Evolutionary conservation across 2,888 invertebrate genomes (phyloP).

Genomic region (Frankliniella fusca): DNA sequence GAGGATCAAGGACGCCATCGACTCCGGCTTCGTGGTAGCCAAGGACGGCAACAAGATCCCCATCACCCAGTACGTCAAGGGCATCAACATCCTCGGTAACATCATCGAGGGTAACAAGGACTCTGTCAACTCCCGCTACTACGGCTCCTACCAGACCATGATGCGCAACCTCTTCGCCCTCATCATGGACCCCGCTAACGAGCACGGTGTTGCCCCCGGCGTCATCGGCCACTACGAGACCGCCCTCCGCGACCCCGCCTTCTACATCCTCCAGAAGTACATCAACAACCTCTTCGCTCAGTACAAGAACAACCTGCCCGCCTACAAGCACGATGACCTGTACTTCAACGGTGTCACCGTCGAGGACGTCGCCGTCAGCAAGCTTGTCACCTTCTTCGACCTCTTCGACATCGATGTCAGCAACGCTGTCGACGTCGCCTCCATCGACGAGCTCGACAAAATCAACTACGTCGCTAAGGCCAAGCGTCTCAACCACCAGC

Average conservation of each 20-base stretch:
- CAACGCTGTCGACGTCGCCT: neutral
- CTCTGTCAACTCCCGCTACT: conserved; percentile 56
- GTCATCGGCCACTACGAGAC: conserved; percentile 61
- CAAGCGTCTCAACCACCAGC: neutral
- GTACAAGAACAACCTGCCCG: conserved; percentile 57
- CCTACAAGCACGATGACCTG: conserved; percentile 57
- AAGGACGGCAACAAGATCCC: conserved; percentile 54
- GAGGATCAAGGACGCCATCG: conserved; percentile 59
- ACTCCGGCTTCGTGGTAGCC: conserved; percentile 52
- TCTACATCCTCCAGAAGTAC: conserved; percentile 61
- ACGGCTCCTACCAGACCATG: conserved; percentile 56
- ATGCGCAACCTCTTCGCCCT: conserved; percentile 52
- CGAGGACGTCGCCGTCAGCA: conserved; percentile 58
- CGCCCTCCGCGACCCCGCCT: conserved; percentile 66
- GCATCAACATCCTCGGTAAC: conserved; percentile 61
- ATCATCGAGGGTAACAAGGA: conserved; percentile 61
- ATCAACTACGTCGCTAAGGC: neutral
- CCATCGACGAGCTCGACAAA: neutral
- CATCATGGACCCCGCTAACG: conserved; percentile 46
- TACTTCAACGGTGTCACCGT: conserved; percentile 60
- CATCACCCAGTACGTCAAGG: conserved; percentile 55
- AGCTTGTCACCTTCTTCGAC: conserved; percentile 64
- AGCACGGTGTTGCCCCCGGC: conserved; percentile 50
- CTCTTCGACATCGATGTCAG: neutral
- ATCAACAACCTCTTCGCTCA: conserved; percentile 53